Base-by-base conservation (phyloP, 1,140 invertebrate genomes). In the Aphidius gifuensis region DNA sequence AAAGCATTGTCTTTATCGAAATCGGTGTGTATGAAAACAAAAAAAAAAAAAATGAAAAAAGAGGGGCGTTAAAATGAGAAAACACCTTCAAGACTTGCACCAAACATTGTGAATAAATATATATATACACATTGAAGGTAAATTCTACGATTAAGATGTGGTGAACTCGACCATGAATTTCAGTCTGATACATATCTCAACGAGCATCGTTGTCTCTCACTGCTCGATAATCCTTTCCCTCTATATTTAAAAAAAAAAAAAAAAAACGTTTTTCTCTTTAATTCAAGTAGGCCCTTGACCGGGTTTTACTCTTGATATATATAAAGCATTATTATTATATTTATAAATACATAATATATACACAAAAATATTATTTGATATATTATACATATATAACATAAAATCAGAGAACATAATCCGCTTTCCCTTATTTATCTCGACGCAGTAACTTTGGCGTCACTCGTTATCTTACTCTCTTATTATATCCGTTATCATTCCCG, bases 401-500 rank as follows among this genome's bases (percentile, higher is more conserved):
- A 49, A 49, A 9, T 9, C n/a, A 49, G 11, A 49, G 6, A n/a
- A 16, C n/a, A 23, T 11, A 16, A 7, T 23, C 6, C 48, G 11
- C 48, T 49, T 21, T n/a, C 48, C 48, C 21, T 49, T 49, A 64
- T 71, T 74, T 74, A 74, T 74, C 71, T 60, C 53, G 9, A 9
- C 45, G 61, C 60, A 56, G 59, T 73, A 73, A 74, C 64, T 75
- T 71, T 71, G 60, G 58, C 60, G 66, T 58, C 64, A 64, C 54
- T 56, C 68, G 23, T 32, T 73, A 75, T 75, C 73, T 71, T 40
- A 21, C 44, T 54, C 53, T 68, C 51, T 74, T 72, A 72, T 74
- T 71, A 73, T 66, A 45, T 64, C 48, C 63, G 63, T 72, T 75
- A 75, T 74, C 72, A 66, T 69, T 61, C 66, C 45, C 65, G 59